These are phyloP conservation scores for Carollia perspicillata DNA, from an alignment of 2,113 vertebrate species.

Conservation along the genomic window DNA sequence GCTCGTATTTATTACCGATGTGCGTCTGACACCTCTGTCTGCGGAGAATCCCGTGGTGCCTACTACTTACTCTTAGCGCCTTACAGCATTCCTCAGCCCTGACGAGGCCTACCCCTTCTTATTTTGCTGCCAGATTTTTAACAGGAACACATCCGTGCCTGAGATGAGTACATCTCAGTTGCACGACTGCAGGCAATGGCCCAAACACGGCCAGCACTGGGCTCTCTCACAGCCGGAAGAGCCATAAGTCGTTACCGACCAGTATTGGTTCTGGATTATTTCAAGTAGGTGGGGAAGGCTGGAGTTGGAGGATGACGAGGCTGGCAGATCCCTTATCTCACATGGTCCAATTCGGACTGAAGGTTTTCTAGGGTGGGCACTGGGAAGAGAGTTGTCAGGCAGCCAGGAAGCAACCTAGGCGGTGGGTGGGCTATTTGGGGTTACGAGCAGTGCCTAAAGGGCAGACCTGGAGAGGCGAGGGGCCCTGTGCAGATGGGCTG, in stretches of 20 bases:
- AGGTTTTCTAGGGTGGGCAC: background rate
- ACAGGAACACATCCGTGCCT: background rate
- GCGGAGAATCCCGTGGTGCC: background rate
- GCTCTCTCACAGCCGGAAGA: background rate
- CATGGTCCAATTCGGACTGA: background rate
- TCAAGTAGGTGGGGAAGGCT: background rate
- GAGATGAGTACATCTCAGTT: background rate
- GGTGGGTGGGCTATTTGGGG: too few species aligned
- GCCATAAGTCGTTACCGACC: background rate
- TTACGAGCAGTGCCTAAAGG: background rate
- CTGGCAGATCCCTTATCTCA: background rate
- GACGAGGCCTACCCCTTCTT: background rate
- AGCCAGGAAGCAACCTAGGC: too few species aligned
- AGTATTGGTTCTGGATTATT: background rate
- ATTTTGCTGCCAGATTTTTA: background rate
- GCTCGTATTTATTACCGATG: conserved; percentile 44
- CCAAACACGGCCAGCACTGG: background rate
- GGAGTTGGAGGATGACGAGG: background rate
- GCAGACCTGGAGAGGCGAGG: background rate
- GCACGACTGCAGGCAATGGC: background rate
- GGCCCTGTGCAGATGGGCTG: background rate
- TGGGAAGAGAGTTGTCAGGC: background rate
- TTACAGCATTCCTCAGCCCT: background rate
- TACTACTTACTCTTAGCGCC: rapidly evolving
- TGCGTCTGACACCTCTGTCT: background rate